A percentile compares a stretch with the other conserved stretches of the same genome.
phyloP scores from a whole-genome alignment of 2,113 vertebrate genomes.

The Uropsilus gracilis region DNA sequence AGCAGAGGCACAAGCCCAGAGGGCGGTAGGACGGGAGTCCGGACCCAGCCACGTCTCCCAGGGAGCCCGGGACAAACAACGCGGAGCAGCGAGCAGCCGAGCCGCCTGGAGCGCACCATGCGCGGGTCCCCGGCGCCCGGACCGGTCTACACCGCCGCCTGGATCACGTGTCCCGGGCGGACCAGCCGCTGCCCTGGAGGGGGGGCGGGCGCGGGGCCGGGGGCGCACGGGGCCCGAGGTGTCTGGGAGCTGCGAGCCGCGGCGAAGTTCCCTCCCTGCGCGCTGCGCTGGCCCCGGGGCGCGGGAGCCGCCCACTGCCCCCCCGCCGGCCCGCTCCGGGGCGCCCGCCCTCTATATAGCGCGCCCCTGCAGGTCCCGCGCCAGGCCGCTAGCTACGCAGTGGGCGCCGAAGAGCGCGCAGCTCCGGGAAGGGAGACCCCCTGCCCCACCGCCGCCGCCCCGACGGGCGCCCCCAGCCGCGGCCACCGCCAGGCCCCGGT shows the following conservation, averaged over 20 bases:
- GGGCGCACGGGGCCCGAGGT: background rate
- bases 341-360: conserved; percentile 73
- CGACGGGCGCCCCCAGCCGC: conserved; percentile 57
- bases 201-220: background rate
- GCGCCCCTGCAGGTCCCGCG: background rate
- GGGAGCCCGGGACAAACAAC: background rate
- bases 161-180: conserved; percentile 59
- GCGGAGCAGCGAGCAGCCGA: background rate
- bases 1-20: background rate
- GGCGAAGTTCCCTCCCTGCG: background rate
- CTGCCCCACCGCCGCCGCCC: background rate
- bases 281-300: background rate
- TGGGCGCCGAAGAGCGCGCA: conserved; percentile 64
- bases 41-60: background rate
- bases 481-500: conserved; percentile 29
- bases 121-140: background rate
- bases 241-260: background rate
- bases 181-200: background rate
- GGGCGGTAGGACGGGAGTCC: background rate
- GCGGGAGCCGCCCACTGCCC: conserved; percentile 68
- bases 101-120: background rate
- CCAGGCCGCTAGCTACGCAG: conserved; percentile 73
- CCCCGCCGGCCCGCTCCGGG: conserved; percentile 43
- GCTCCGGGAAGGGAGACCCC: background rate
- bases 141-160: conserved; percentile 50